Evolutionary conservation across 2,797 vertebrate species (phyloP).

Genomic region (Tenualosa ilisha): DNA sequence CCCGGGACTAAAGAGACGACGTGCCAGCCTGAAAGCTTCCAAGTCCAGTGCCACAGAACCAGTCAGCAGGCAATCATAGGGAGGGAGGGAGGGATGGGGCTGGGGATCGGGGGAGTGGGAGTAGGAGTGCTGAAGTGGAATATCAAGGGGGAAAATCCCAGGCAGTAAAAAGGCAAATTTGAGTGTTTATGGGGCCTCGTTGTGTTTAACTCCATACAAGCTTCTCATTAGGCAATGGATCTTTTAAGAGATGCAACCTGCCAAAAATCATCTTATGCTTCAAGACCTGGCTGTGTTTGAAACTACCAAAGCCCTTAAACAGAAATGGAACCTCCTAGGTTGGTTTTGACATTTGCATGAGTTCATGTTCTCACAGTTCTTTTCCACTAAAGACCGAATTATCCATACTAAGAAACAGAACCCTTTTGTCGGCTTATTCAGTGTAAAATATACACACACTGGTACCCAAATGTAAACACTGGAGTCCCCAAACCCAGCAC

Average conservation of each 20-base stretch:
- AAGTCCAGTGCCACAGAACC: conserved; percentile 19
- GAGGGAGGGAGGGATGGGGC: conserved; percentile 32
- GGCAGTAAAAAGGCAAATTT: conserved; percentile 17
- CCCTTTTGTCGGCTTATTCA: background rate
- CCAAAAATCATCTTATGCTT: conserved; percentile 47
- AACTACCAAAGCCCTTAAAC: conserved; percentile 44
- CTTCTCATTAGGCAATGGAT: conserved; percentile 26
- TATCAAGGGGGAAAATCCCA: background rate
- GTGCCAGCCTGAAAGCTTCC: conserved; percentile 27
- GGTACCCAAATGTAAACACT: conserved; percentile 5
- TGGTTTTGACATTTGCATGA: conserved; percentile 11
- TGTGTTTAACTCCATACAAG: conserved; percentile 18
- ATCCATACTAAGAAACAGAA: background rate
- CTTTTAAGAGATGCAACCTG: conserved; percentile 42
- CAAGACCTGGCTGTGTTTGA: conserved; percentile 41
- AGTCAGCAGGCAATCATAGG: conserved; percentile 22
- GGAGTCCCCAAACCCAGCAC: conserved; percentile 6
- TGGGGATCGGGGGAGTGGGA: background rate
- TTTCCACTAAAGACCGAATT: background rate
- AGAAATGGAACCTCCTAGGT: conserved; percentile 30
- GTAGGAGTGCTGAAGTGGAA: conserved; percentile 3
- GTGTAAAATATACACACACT: background rate
- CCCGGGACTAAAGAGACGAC: conserved; percentile 42
- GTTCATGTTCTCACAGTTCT: conserved; percentile 12
- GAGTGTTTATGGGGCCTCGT: conserved; percentile 17